Base-by-base conservation (phyloP, 1,140 invertebrate genomes). In the Pseudomyrmex flavicornis region DNA sequence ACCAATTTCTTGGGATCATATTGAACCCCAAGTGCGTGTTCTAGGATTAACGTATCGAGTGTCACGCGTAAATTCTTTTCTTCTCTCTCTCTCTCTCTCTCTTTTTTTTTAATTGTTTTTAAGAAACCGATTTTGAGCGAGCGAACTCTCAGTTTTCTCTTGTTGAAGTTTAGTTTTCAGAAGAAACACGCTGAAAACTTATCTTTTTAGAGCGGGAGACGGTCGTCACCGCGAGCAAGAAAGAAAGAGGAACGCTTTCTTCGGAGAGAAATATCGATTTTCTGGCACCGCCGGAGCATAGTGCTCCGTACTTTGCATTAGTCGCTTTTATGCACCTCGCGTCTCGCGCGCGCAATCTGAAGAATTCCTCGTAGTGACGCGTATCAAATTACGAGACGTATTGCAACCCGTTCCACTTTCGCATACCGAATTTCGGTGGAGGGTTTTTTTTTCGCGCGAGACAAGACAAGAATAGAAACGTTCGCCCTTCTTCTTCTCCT, bases 351-450 rank as follows among this genome's bases (percentile, higher is more conserved):
- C 59, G 76, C 76, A 80, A 80, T 80, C 66, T 59, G 54, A 70
- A 58, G 54, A 80, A 80, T 80, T 72, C 54, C 66, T 70, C 66
- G 44, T 80, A 70, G 66, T 80, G 76, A 80, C 76, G 66, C 76
- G 66, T 59, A 80, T 80, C 76, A 80, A 80, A 80, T 80, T 72
- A 80, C 66, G 66, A 80, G 76, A 80, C 66, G 66, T 80, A 80
- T 80, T 61, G 66, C 76, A 35, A 35, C 54, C 44, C 54, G 54
- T 50, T 61, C 48, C 66, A 70, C 59, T 59, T 72, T 72, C 54
- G 76, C 66, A 80, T 80, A 80, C 76, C 66, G 66, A 80, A 80
- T 80, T 80, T 80, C 66, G 76, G 66, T 7, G 66, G 46, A 76
- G 44, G 12, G 15, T 56, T 54, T 79, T 58, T 69, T 26, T 59